Base-by-base conservation (phyloP, 2,113 vertebrate genomes). In the Notothenia rossii region DNA sequence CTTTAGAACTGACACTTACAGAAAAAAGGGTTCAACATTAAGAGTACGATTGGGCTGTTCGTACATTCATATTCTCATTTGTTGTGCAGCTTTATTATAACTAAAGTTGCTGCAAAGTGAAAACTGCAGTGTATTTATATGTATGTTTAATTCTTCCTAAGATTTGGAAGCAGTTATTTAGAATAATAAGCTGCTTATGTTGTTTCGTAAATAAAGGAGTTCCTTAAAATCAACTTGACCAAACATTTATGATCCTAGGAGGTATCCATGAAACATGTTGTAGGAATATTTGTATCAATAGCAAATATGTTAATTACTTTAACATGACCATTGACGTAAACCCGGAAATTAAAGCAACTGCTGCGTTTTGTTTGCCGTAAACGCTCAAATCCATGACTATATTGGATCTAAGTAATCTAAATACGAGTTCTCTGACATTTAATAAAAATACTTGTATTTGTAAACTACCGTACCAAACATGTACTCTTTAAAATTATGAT, bases 291-390 rank as follows among this genome's bases (percentile, higher is more conserved):
- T 14, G 56, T 65, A 56, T 48, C 11, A 13, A 48, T 9, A 13
- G 22, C 5, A 66, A 58, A 50, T 53, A 18, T 54, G 55, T 55
- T 67, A 40, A 67, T 79, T 49, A 1, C 12, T 56, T 72, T 17
- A 75, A 49, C 15, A 10, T 61, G 5, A 49, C 18, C 10, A 43
- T 36, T 73, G 20, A 77, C 67, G 54, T 65, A 51, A 88, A 89
- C 63, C 88, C 83, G 83, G 90, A 93, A 91, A 77, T 81, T 65
- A 60, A 14, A 40, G 36, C n/a, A 25, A 46, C 11, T 53, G 86
- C 9, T 51, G 66, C 74, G 10, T 91, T 92, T 79, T 0, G 0
- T 40, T 46, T n/a, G 22, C 12, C 45, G 88, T 81, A 78, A 83
- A 85, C 11, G 0, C 1, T 0, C 3, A 0, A 0, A 1, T 49